Percentiles rank a stretch among this genome's conserved stretches.
Evolutionary conservation across 1,140 invertebrate species (phyloP).

Genomic region (Ganaspis sp.): DNA sequence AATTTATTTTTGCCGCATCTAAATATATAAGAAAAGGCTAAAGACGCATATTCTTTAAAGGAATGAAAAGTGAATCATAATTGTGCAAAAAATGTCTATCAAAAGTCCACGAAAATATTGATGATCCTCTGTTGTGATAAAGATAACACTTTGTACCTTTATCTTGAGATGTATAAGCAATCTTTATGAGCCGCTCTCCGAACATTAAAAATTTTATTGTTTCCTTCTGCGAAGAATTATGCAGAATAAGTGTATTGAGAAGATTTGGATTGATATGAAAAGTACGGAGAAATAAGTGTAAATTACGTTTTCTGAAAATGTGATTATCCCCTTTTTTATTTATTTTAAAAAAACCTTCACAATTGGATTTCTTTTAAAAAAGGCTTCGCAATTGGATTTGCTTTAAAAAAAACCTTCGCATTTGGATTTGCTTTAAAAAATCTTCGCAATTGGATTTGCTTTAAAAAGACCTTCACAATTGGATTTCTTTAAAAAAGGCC

Average conservation of each 20-base stretch:
- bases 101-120: neutral
- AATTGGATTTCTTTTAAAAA: too few species aligned
- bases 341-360: too few species aligned
- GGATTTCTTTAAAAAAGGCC: too few species aligned
- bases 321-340: too few species aligned
- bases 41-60: neutral
- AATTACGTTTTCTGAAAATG: neutral
- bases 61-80: neutral
- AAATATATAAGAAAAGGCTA: neutral
- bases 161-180: constrained; percentile 6
- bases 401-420: too few species aligned
- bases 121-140: neutral
- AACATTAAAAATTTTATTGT: constrained; percentile 25
- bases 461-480: too few species aligned
- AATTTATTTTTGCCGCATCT: too few species aligned
- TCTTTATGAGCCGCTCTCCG: neutral
- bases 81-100: neutral
- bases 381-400: too few species aligned
- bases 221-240: constrained; percentile 3
- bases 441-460: too few species aligned
- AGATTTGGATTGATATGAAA: constrained; percentile 4
- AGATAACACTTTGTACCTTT: constrained; percentile 15
- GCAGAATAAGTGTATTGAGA: neutral
- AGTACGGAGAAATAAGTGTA: constrained; percentile 9
- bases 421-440: too few species aligned